Evolutionary conservation across 1,140 invertebrate species (phyloP).

Genomic region (Vanessa tameamea): DNA sequence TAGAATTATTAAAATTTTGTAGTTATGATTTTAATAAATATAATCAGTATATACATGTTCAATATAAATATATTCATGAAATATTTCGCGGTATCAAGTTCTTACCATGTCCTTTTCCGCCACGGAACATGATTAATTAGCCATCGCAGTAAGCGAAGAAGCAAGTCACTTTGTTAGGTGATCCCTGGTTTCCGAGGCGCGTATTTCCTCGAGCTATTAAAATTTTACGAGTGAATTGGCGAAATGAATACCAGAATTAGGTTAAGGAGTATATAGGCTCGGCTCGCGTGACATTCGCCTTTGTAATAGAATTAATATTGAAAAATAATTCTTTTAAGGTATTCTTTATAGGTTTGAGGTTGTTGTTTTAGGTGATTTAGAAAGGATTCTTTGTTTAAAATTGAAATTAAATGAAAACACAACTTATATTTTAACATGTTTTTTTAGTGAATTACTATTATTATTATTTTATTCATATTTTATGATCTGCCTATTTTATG

Average conservation of each 20-base stretch:
- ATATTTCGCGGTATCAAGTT: slow-evolving; percentile 7
- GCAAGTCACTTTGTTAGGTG: slow-evolving; percentile 50
- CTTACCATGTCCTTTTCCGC: slow-evolving; percentile 16
- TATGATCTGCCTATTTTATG: too few relatives aligned
- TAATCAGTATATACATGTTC: background rate
- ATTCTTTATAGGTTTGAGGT: slow-evolving; percentile 15
- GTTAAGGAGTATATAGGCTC: slow-evolving; percentile 63
- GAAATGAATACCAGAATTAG: slow-evolving; percentile 76
- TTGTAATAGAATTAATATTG: slow-evolving; percentile 39
- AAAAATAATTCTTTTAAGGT: slow-evolving; percentile 28
- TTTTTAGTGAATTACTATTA: too few relatives aligned
- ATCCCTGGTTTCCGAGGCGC: slow-evolving; percentile 61
- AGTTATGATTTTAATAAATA: too few relatives aligned
- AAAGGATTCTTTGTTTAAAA: background rate
- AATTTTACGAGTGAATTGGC: slow-evolving; percentile 76
- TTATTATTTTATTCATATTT: too few relatives aligned
- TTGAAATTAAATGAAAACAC: too few relatives aligned
- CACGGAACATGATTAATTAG: slow-evolving; percentile 49
- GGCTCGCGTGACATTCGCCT: slow-evolving; percentile 56
- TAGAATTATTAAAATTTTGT: too few relatives aligned
- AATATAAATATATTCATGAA: background rate
- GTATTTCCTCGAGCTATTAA: slow-evolving; percentile 64
- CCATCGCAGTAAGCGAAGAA: slow-evolving; percentile 38
- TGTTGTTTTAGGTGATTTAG: background rate
- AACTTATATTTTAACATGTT: too few relatives aligned